Evolutionary conservation across 2,113 vertebrate genomes (phyloP).

Genomic region (Miniopterus natalensis): DNA sequence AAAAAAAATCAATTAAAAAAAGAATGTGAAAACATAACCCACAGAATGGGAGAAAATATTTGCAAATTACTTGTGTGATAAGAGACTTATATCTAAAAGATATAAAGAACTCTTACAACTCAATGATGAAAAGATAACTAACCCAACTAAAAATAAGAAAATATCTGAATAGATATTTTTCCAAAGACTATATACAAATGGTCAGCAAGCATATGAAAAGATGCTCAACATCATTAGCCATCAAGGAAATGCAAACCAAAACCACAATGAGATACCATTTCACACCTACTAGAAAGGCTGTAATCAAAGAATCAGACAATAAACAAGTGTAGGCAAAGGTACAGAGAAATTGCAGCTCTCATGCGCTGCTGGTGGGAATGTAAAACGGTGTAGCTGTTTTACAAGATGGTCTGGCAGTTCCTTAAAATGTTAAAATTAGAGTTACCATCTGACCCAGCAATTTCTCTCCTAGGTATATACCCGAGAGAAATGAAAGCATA

Average conservation of each 20-base stretch:
- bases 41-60: conserved; percentile 23
- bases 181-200: not conserved
- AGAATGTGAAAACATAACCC: not conserved
- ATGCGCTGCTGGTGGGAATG: not conserved
- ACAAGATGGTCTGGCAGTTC: conserved; percentile 12
- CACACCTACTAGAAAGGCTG: not conserved
- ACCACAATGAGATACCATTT: not conserved
- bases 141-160: conserved; percentile 10
- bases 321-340: not conserved
- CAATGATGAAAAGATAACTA: conserved; percentile 40
- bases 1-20: not conserved
- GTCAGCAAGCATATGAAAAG: not conserved
- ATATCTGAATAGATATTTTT: not conserved
- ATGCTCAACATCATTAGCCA: not conserved
- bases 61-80: conserved; percentile 29
- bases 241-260: not conserved
- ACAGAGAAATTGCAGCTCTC: not conserved
- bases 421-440: conserved; percentile 48
- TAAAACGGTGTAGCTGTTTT: conserved; percentile 23
- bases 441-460: not conserved
- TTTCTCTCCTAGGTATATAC: not conserved
- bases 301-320: conserved; percentile 19
- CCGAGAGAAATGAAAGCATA: not conserved
- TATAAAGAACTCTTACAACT: conserved; percentile 10
- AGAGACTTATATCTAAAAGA: not conserved